Base-by-base conservation (phyloP, 1,140 invertebrate genomes). In the Dendroctonus valens region DNA sequence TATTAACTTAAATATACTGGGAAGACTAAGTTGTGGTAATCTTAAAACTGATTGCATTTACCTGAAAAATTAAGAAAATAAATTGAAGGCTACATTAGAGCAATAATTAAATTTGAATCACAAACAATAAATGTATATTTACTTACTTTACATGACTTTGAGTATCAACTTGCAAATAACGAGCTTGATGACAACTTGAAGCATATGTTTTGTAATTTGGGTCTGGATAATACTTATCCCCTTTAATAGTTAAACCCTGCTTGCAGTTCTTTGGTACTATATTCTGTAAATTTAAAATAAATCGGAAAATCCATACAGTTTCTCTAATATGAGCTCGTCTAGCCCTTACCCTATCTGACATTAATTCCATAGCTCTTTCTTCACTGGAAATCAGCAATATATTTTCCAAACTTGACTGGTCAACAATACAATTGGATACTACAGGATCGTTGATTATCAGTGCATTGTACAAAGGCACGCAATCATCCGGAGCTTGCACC, bases 371-470 rank as follows among this genome's bases (percentile, higher is more conserved):
- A 6, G 91, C 90, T 70, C 83, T 83, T 5, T 83, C 75, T 50
- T 83, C 83, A 12, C 83, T 83, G 1, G 85, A 83, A 51, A 92
- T 87, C 11, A 93, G 79, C 51, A 93, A 76, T 11, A 91, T 82
- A 44, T 81, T 82, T 77, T 93, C 91, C 41, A 90, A 79, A 50
- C 78, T 79, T n/a, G 85, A 76, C 73, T 89, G 87, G 83, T 97
- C 94, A 67, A 97, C 91, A 3, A 97, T 80, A 72, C 84, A 89
- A 81, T 97, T 97, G 54, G 87, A 85, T 2, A 96, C 86, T 4
- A 92, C 84, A 1, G 89, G 83, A 81, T 95, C 86, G 5, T 83
- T 79, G 69, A 93, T 86, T 59, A 86, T 82, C 57, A 97, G 81
- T 53, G 86, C 80, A 69, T 91, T 83, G 12, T 91, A 83, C n/a